These are phyloP conservation scores for Drosophila pseudotakahashii DNA, from an alignment of 2,888 invertebrate species.

Conservation along the genomic window DNA sequence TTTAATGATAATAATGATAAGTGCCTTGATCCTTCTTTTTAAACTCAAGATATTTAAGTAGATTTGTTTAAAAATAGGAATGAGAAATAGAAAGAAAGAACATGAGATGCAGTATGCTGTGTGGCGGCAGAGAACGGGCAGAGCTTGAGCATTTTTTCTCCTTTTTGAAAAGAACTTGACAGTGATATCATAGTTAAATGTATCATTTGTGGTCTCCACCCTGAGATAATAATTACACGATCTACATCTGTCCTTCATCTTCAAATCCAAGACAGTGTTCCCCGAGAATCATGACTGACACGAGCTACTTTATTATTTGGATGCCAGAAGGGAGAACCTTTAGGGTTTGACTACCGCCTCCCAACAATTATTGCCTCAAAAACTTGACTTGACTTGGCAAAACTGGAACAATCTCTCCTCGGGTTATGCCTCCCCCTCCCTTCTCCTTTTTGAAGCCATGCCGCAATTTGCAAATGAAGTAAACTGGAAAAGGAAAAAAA, in stretches of 20 bases:
- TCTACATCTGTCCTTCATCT: background rate
- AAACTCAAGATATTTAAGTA: background rate
- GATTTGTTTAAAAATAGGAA: background rate
- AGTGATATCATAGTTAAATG: constrained; percentile 8
- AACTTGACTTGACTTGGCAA: constrained; percentile 49
- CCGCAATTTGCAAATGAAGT: constrained; percentile 77
- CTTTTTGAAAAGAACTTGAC: constrained; percentile 2
- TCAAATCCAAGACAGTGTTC: constrained; percentile 17
- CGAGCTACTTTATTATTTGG: constrained; percentile 21
- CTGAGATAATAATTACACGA: constrained; percentile 7
- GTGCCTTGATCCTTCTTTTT: too few relatives aligned
- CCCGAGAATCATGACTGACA: constrained; percentile 32
- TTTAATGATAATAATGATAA: constrained; percentile 2
- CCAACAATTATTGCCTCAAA: constrained; percentile 64
- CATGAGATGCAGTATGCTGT: too few relatives aligned
- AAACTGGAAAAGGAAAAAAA: constrained; percentile 40
- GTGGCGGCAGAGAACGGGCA: too few relatives aligned
- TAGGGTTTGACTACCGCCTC: constrained; percentile 22
- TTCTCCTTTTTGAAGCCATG: constrained; percentile 57
- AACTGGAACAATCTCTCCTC: constrained; percentile 65
- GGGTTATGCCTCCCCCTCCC: background rate
- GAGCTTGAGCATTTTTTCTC: too few relatives aligned
- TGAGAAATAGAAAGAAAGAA: background rate
- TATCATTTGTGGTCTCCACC: constrained; percentile 7
- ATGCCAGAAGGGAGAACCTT: constrained; percentile 3